These are phyloP conservation scores for Andricus grossulariae DNA, from an alignment of 1,140 invertebrate species.

Conservation along the genomic window DNA sequence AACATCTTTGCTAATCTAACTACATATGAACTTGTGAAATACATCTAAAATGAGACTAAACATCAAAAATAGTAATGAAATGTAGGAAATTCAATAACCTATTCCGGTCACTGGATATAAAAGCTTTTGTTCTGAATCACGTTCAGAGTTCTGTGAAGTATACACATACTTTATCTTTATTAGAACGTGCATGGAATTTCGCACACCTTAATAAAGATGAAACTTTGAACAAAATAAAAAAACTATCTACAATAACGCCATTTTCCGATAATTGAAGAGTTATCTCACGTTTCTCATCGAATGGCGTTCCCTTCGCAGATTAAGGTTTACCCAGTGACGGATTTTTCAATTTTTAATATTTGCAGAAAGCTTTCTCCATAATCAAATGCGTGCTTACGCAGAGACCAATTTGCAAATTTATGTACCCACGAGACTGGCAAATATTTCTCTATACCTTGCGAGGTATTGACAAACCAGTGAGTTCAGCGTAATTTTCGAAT, in stretches of 20 bases:
- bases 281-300: background rate
- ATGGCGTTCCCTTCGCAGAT: background rate
- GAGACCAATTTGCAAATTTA: too few species aligned
- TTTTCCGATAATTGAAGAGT: background rate
- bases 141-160: slow-evolving; percentile 9
- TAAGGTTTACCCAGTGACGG: background rate
- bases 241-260: slow-evolving; percentile 14
- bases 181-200: background rate
- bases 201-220: background rate
- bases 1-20: too few species aligned
- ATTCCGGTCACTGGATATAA: background rate
- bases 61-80: background rate
- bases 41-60: background rate
- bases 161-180: slow-evolving; percentile 17
- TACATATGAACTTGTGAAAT: too few species aligned
- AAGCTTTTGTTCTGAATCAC: slow-evolving; percentile 22
- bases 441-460: too few species aligned
- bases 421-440: too few species aligned
- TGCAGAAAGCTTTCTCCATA: too few species aligned
- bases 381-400: too few species aligned
- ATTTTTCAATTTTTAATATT: slow-evolving; percentile 8
- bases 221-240: background rate
- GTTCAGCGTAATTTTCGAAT: background rate
- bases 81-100: background rate
- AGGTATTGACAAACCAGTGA: too few species aligned